Evolutionary conservation across 2,888 invertebrate species (phyloP).

Genomic region (Galeopsomyia nigrocyanea): DNA sequence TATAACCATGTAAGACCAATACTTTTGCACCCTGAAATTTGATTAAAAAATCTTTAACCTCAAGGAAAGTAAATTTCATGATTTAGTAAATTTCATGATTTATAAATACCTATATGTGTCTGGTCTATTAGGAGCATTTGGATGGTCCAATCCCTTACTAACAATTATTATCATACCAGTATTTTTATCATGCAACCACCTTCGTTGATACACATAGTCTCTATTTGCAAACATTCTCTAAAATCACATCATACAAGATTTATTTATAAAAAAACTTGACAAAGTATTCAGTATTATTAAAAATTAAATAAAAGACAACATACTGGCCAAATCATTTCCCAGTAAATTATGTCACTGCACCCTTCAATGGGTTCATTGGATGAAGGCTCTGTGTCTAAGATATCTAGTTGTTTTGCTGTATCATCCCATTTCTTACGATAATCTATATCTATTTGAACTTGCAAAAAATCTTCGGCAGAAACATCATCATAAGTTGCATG

Average conservation of each 20-base stretch:
- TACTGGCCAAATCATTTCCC: constrained; percentile 93
- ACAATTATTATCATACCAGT: constrained; percentile 76
- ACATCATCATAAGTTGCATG: constrained; percentile 87
- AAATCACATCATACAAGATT: constrained; percentile 49
- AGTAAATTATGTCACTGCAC: constrained; percentile 82
- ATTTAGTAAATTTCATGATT: constrained; percentile 42
- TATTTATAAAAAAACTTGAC: constrained; percentile 11
- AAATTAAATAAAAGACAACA: constrained; percentile 60
- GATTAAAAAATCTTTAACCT: constrained; percentile 3
- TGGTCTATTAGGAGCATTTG: constrained; percentile 76
- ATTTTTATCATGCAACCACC: constrained; percentile 71
- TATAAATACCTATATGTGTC: constrained; percentile 74
- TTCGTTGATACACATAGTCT: constrained; percentile 86
- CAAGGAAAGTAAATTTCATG: neutral
- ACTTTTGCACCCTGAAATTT: constrained; percentile 75
- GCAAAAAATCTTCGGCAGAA: constrained; percentile 82
- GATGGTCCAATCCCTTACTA: constrained; percentile 80
- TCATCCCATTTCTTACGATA: constrained; percentile 86
- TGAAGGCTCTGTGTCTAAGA: constrained; percentile 78
- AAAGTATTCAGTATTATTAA: constrained; percentile 5
- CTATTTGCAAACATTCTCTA: constrained; percentile 87
- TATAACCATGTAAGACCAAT: constrained; percentile 91
- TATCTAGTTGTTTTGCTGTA: constrained; percentile 79
- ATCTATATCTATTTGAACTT: constrained; percentile 84
- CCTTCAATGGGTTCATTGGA: constrained; percentile 67